phyloP scores from a whole-genome alignment of 2,797 vertebrate species.

The Bradypodion ventrale region DNA sequence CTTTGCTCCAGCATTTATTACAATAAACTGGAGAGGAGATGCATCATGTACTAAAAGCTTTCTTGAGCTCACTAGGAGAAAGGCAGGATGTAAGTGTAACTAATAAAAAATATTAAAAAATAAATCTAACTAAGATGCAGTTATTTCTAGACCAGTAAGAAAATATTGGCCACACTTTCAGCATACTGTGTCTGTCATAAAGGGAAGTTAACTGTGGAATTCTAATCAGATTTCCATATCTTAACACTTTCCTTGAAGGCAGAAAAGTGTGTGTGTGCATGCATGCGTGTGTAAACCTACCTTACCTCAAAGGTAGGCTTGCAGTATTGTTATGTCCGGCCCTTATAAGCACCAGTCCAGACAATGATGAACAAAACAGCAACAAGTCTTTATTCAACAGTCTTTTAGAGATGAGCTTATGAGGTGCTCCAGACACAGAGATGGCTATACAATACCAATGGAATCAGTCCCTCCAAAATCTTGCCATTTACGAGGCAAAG shows the following conservation, averaged over 20 bases:
- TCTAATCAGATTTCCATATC: too few species aligned
- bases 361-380: too few species aligned
- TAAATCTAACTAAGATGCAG: background rate
- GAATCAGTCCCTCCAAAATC: too few species aligned
- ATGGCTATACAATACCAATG: too few species aligned
- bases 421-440: too few species aligned
- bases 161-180: background rate
- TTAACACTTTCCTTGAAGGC: too few species aligned
- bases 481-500: too few species aligned
- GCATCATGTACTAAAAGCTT: background rate
- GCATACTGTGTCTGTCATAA: background rate
- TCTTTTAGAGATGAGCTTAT: too few species aligned
- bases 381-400: too few species aligned
- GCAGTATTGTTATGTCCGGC: too few species aligned
- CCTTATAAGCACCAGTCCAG: too few species aligned
- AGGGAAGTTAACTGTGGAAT: background rate
- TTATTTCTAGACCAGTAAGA: background rate
- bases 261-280: too few species aligned
- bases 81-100: background rate
- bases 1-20: background rate
- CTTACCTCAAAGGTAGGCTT: conserved; percentile 44
- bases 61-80: background rate
- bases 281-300: background rate
- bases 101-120: background rate
- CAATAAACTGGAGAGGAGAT: background rate